Evolutionary conservation across 2,888 invertebrate species (phyloP), one percentile per base, ranked within the genome.

Genomic region (Gari tellinella): DNA sequence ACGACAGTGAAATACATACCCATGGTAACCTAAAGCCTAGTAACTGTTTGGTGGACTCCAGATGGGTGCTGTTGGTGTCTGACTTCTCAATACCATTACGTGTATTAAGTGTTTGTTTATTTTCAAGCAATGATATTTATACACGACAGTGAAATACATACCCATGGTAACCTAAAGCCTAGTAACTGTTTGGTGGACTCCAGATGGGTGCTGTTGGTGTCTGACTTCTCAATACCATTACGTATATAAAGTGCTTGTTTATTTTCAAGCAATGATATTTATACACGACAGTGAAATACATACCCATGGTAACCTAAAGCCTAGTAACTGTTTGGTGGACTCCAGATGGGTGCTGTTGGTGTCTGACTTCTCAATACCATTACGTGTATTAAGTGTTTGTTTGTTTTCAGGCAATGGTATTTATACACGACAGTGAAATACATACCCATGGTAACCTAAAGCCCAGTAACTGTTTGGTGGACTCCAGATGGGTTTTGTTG

Each of bases 361-460:
- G 2, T 61, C 88, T 0, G 90, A 89, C 53, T 90, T 90, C n/a
- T n/a, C n/a, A n/a, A n/a, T n/a, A n/a, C n/a, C n/a, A n/a, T n/a
- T n/a, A n/a, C n/a, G n/a, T n/a, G n/a, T n/a, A n/a, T n/a, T n/a
- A n/a, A n/a, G n/a, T n/a, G n/a, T n/a, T n/a, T n/a, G n/a, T n/a
- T n/a, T n/a, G n/a, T n/a, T n/a, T n/a, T n/a, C 64, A 90, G 90
- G 90, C 88, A 3, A 89, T 90, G 90, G 82, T 82, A 17, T 90
- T 86, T 61, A 86, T 90, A 25, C 89, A 90, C 70, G 90, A 90
- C 48, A 88, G 88, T 73, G 85, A 86, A 55, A 82, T 90, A 14
- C 72, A 69, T 26, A 86, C 69, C 57, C 90, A 90, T 79, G 90
- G 90, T 3, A 90, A 89, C 74, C 82, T 90, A 17, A 88, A 86